Evolutionary conservation across 2,797 vertebrate genomes (phyloP), one percentile per base, ranked within the genome.

Genomic region (Gobionotothen gibberifrons): DNA sequence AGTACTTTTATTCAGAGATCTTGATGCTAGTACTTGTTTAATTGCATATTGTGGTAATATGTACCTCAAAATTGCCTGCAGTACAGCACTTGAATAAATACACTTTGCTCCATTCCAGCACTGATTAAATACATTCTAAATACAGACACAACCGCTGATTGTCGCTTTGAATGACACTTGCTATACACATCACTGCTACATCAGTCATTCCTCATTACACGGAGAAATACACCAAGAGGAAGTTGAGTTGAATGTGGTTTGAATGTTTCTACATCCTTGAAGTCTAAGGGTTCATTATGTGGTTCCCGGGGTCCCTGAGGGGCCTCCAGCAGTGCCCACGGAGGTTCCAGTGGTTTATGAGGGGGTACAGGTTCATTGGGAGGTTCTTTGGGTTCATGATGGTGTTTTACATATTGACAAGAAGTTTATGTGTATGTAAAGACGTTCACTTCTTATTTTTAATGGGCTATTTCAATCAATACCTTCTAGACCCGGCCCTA

Each of bases 261-360:
- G 16, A 47, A 36, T 59, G 46, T 73, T 46, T 79, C 40, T 6
- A 70, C 9, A 19, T 85, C 74, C 66, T 52, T 51, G 56, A 42
- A 40, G 67, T 71, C 52, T 62, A 61, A 44, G 32, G 64, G 76
- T 79, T 84, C 67, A 85, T 85, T 79, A 82, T 75, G 76, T 64
- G 69, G 74, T 79, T 85, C 46, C 49, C 69, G 43, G 44, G 59
- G 49, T 78, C 3, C 36, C 36, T 19, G 40, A 51, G 22, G 40
- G 54, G 57, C 16, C 51, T 79, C 69, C 47, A 42, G 17, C n/a
- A 26, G 57, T 49, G 36, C n/a, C 56, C 36, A 22, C 43, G 10
- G 42, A 54, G 42, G 71, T 55, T 72, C 47, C 43, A 52, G 66
- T 36, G 68, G 49, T 58, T 79, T 72, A 67, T 58, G 51, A 57